phyloP scores from a whole-genome alignment of 2,888 invertebrate species.

The Glyphotaelius pellucidus region DNA sequence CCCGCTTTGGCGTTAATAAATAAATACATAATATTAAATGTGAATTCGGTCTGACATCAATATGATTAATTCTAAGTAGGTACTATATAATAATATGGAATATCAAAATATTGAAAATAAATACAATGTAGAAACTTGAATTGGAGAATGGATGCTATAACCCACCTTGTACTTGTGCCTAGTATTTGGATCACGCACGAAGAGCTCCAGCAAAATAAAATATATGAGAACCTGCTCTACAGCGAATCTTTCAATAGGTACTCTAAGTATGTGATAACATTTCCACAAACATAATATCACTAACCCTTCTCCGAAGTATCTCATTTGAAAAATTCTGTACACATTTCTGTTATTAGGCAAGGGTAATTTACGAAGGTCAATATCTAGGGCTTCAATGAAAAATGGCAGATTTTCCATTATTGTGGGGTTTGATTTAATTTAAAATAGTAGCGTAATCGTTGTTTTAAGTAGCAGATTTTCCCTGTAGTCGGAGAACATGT shows the following conservation, averaged over 20 bases:
- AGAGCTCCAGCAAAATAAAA: background rate
- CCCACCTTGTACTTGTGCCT: background rate
- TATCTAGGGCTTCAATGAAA: background rate
- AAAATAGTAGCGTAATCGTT: background rate
- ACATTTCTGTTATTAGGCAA: background rate
- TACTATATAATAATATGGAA: background rate
- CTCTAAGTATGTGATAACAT: background rate
- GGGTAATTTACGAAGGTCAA: background rate
- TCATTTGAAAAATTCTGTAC: background rate
- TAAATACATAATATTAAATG: too few species aligned
- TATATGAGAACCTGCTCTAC: background rate
- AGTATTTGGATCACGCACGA: slow-evolving; percentile 2
- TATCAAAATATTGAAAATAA: background rate
- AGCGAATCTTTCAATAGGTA: background rate
- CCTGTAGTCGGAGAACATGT: background rate
- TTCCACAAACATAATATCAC: slow-evolving; percentile 2
- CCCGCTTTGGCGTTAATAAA: too few species aligned
- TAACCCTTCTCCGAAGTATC: background rate
- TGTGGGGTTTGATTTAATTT: too few species aligned
- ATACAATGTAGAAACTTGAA: background rate
- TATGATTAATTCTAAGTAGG: background rate
- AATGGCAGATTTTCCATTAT: background rate
- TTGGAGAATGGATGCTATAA: background rate
- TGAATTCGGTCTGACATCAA: background rate
- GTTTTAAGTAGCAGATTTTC: background rate